Evolutionary conservation across 2,797 vertebrate genomes (phyloP), one percentile per base, ranked within the genome.

Genomic region (Esox masquinongy): DNA sequence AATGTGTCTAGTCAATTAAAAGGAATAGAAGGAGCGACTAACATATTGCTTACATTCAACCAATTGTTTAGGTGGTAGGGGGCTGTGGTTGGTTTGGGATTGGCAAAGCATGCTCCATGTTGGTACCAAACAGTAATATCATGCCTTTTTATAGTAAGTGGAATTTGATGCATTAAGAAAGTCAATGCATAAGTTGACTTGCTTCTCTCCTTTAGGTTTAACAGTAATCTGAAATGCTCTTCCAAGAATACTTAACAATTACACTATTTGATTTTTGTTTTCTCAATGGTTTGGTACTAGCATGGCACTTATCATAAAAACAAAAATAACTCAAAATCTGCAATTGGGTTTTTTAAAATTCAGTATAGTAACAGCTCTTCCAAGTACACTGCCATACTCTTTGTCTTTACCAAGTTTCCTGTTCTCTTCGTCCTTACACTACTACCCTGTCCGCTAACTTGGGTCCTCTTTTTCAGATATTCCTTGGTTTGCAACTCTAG

Each of bases 401-500:
- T 64, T 39, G 17, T 68, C 31, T n/a, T 36, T n/a, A 68, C 34
- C 17, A n/a, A 1, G 34, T 11, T 68, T 12, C 19, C 26, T n/a
- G 29, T 68, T 17, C 19, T 1, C 50, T 74, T 73, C 4, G 2
- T 5, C 14, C 49, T n/a, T 8, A 72, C 68, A 3, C n/a, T 59
- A 8, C 36, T 66, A 9, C 73, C 59, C 15, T 78, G n/a, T 49
- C 73, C 56, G 76, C 61, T 29, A 24, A 36, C n/a, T 73, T 51
- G 9, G 19, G 22, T 47, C 17, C 34, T 69, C n/a, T 16, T 15
- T 34, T 63, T 51, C 59, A 36, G 67, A 29, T 16, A 16, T 15
- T 4, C 3, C 22, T 14, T 59, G 19, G n/a, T 56, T 17, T 56
- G 17, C 51, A 59, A n/a, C 19, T 59, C 53, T 59, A 59, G 53